Evolutionary conservation across 2,888 invertebrate species (phyloP).

Genomic region (Tipula vernalis): DNA sequence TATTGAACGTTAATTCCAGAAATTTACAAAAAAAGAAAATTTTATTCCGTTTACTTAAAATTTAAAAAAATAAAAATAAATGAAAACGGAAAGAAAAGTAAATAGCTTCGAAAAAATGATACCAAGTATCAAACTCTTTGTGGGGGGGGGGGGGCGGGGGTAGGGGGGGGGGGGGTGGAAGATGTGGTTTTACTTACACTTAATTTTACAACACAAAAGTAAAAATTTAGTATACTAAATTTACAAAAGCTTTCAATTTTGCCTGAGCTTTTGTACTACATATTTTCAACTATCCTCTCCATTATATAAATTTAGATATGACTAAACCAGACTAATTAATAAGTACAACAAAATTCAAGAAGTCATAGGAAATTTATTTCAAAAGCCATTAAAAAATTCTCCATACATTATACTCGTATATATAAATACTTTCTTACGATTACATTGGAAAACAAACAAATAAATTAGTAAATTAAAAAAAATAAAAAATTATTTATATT

Average conservation of each 20-base stretch:
- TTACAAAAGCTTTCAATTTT: neutral
- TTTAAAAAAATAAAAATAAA: neutral
- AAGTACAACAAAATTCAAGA: neutral
- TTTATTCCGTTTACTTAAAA: neutral
- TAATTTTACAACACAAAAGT: neutral
- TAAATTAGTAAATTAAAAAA: neutral
- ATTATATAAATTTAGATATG: neutral
- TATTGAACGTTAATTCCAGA: neutral
- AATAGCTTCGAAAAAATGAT: neutral
- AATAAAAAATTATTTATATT: neutral
- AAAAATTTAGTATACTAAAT: neutral
- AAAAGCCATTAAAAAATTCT: neutral
- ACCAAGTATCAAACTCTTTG: neutral
- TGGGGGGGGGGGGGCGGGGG: neutral
- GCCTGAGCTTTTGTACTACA: too few species aligned
- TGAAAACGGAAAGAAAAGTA: neutral
- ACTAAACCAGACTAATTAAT: neutral
- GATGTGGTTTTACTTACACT: neutral
- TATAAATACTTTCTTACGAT: neutral
- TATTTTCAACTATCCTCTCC: too few species aligned
- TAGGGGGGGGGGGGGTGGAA: neutral
- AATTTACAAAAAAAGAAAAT: neutral
- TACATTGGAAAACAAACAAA: neutral
- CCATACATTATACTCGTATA: neutral
- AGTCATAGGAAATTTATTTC: neutral